Evolutionary conservation across 2,113 vertebrate genomes (phyloP), one percentile per base, ranked within the genome.

Genomic region (Corythoichthys intestinalis): DNA sequence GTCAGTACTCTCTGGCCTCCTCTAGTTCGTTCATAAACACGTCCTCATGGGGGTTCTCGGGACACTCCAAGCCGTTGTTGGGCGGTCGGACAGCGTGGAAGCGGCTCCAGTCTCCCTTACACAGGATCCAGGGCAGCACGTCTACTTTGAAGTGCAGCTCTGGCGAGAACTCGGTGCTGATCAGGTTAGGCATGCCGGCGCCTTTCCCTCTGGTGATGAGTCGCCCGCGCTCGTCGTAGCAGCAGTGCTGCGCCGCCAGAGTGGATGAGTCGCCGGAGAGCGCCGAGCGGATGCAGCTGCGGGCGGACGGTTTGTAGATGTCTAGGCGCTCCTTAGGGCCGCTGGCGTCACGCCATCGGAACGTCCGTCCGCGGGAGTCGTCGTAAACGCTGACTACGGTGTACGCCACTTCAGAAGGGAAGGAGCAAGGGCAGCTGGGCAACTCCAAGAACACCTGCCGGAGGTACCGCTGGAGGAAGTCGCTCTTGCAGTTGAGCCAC

Each of bases 101-200:
- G 15, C 94, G 92, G 84, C 95, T 98, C 96, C 97, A 98, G 91
- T 96, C 94, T 0, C 95, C 96, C 76, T 96, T 96, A 86, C 96
- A 98, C 56, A 96, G 90, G 85, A 97, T 94, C 95, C 95, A 97
- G 2, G 95, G 97, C 83, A 96, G 82, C 74, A 89, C 94, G 75
- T 98, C 95, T 70, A 97, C 93, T 71, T 95, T 96, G 90, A 95
- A 97, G 89, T 97, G 96, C 75, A 98, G 93, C 89, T 96, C 94
- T 0, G 94, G 95, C 0, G 95, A 98, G 86, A 98, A 94, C 83
- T 96, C 93, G 0, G 92, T 93, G 90, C 95, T 97, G 84, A 98
- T 93, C 28, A 98, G 92, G 88, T 95, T 93, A 0, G 95, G 95
- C 0, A 91, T 91, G 0, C 95, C 95, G 0, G 96, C 96, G 0